Conservation (phyloP, 2,888 invertebrate species). For the Napeogenes sylphis region DNA sequence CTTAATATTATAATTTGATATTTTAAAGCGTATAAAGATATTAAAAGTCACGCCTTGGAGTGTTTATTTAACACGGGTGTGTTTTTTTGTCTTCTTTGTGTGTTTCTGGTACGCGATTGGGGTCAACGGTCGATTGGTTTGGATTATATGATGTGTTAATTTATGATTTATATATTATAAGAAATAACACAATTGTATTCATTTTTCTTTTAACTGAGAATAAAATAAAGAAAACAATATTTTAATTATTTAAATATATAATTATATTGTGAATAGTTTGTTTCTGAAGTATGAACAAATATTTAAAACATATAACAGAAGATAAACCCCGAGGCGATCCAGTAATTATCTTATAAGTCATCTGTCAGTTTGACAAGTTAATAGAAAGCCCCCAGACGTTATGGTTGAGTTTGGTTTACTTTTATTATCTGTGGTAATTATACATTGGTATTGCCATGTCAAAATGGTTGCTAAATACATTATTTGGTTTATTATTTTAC, state of each 20-base stretch:
- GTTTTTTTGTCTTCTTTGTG: conserved; percentile 13
- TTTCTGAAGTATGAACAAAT: too few relatives aligned
- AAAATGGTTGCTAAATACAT: not conserved
- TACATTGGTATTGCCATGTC: not conserved
- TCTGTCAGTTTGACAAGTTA: conserved; percentile 31
- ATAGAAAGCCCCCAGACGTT: conserved; percentile 28
- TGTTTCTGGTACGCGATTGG: conserved; percentile 9
- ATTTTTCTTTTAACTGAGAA: not conserved
- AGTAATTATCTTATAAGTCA: conserved; percentile 34
- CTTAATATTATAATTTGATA: conserved; percentile 78
- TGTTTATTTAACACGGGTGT: conserved; percentile 68
- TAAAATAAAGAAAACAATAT: too few relatives aligned
- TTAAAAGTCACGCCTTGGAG: conserved; percentile 72
- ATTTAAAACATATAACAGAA: too few relatives aligned
- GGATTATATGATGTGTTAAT: not conserved
- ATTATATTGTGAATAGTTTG: too few relatives aligned
- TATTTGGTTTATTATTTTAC: too few relatives aligned
- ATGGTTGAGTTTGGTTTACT: conserved; percentile 1
- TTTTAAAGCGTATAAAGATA: conserved; percentile 76
- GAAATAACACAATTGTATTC: not conserved
- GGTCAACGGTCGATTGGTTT: conserved; percentile 19
- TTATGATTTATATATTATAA: conserved; percentile 21
- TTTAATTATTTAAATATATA: too few relatives aligned
- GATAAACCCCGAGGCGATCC: too few relatives aligned
- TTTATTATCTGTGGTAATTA: too few relatives aligned